Conservation (phyloP, 37 sponge, comb jelly and placozoan genomes). For the Cladorhizidae sp. region DNA sequence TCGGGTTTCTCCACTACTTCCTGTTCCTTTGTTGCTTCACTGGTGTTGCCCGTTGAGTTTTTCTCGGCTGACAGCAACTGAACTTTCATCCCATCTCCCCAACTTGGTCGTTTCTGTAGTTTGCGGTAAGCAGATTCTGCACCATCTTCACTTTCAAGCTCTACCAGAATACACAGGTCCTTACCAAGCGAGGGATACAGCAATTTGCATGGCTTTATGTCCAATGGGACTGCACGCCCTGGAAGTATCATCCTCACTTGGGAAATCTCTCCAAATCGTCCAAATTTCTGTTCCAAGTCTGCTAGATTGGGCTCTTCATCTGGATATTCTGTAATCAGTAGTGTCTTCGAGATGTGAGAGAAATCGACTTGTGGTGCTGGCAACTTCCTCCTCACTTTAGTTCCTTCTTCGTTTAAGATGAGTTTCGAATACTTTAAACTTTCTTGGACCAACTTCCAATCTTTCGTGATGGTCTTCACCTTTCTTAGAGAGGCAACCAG, state of each 20-base stretch:
- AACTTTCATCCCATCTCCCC: conserved; percentile 62
- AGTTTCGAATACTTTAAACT: conserved; percentile 65
- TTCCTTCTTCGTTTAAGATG: conserved; percentile 75
- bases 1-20: background rate
- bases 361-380: conserved; percentile 73
- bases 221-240: conserved; percentile 74
- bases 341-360: conserved; percentile 50
- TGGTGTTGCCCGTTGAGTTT: background rate
- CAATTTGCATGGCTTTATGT: conserved; percentile 61
- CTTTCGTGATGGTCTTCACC: conserved; percentile 84
- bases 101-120: conserved; percentile 45
- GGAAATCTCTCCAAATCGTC: conserved; percentile 64
- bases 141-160: conserved; percentile 57
- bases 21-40: background rate
- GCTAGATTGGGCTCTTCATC: conserved; percentile 31
- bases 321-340: conserved; percentile 67
- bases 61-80: conserved; percentile 21
- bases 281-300: conserved; percentile 56
- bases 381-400: conserved; percentile 70
- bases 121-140: conserved; percentile 52
- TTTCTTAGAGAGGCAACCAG: conserved; percentile 87
- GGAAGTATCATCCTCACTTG: conserved; percentile 71
- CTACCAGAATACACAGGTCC: conserved; percentile 68
- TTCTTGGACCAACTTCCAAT: conserved; percentile 68
- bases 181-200: conserved; percentile 60